A percentile compares a stretch with the other conserved stretches of the same genome.
Conservation (phyloP, 2,888 invertebrate genomes). For the Prosopocoilus inquinatus region DNA sequence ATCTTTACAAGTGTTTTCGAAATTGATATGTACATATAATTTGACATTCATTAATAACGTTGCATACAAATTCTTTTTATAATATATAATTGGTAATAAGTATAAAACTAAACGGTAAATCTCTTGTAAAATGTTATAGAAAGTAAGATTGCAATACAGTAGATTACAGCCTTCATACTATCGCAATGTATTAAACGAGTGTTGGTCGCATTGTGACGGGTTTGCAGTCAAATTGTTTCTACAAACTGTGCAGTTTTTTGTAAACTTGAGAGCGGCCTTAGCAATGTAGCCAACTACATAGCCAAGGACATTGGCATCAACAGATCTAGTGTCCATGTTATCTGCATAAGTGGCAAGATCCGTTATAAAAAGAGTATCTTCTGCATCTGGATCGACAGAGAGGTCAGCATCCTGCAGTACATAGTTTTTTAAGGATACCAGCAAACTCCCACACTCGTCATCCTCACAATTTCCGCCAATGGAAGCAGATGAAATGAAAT, state of each 20-base stretch:
- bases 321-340: neutral
- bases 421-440: neutral
- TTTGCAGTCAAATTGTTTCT: neutral
- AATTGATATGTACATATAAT: neutral
- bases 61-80: neutral
- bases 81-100: neutral
- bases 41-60: neutral
- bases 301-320: neutral
- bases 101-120: neutral
- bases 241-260: neutral
- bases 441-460: neutral
- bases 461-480: slow-evolving; percentile 1
- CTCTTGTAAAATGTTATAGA: neutral
- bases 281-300: neutral
- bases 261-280: neutral
- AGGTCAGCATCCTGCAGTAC: neutral
- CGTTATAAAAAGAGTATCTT: too few species aligned
- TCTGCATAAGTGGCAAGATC: too few species aligned
- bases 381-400: neutral
- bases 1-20: neutral
- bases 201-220: neutral
- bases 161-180: neutral
- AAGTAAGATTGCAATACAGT: neutral
- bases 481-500: neutral
- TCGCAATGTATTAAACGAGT: neutral